Base-by-base conservation (phyloP, 2,797 vertebrate species). In the Avahi laniger region DNA sequence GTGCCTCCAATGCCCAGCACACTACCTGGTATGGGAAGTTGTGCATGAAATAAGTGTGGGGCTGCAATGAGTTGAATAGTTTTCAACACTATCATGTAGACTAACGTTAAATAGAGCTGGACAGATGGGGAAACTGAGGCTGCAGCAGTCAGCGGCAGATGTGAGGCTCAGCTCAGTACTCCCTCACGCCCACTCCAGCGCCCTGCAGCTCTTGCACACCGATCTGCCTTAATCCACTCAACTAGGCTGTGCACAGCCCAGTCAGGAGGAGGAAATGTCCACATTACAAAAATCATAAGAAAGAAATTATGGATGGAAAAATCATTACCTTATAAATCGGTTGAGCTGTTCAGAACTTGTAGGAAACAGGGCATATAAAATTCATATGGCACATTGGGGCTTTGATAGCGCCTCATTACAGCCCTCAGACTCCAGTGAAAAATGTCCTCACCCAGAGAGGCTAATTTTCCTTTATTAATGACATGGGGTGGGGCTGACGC, bases 221-320 rank as follows among this genome's bases (percentile, higher is more conserved):
- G 70, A 50, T 73, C 50, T 97, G 93, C 97, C 97, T 97, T 98
- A 97, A 98, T 97, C 98, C 96, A 93, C 97, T 98, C 95, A 94
- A 97, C 4, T 67, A 97, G 96, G 93, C 97, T 97, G 97, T 95
- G 81, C 98, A 97, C 91, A 93, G 97, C 96, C 79, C 48, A 70
- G 87, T 59, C 95, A 89, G 92, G 82, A 84, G 83, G 2, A 97
- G 98, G 98, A 98, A 98, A 98, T 93, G 95, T 97, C 96, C 95
- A 13, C 96, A 97, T 98, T 98, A 98, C 98, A 97, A 98, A 98
- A 98, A 98, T 98, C 98, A 98, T 98, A 98, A 91, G 97, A 98
- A 99, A 98, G 98, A 98, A 98, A 98, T 98, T 98, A 98, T 98
- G 98, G 98, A 98, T 98, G 98, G 98, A 98, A 98, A 98, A 98